phyloP scores from a whole-genome alignment of 2,797 vertebrate genomes.

The Amblyraja radiata region DNA sequence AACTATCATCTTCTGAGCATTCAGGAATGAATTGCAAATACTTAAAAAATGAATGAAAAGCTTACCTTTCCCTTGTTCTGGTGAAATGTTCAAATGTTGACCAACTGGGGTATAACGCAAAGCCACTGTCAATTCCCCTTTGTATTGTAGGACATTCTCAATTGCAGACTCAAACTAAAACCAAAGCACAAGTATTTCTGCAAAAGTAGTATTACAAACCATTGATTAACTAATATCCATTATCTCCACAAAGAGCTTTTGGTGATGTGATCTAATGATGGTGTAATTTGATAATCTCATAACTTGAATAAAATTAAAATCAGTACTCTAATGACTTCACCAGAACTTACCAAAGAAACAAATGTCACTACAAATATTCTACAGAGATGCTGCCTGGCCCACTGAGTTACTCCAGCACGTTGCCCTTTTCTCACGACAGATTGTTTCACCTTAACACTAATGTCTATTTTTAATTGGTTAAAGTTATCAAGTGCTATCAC shows the following conservation, averaged over 20 bases:
- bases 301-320: not conserved
- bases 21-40: too few species aligned
- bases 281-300: not conserved
- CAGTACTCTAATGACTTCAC: not conserved
- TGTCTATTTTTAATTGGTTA: too few species aligned
- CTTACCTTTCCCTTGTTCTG: slow-evolving; percentile 80
- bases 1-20: too few species aligned
- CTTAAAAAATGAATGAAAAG: too few species aligned
- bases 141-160: slow-evolving; percentile 79
- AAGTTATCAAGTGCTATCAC: too few species aligned
- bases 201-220: not conserved
- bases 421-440: too few species aligned
- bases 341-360: not conserved
- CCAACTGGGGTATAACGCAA: slow-evolving; percentile 85
- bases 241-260: not conserved
- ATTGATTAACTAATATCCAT: not conserved
- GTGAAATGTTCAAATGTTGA: slow-evolving; percentile 70
- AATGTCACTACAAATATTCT: not conserved
- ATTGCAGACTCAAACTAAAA: slow-evolving; percentile 63
- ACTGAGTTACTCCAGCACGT: too few species aligned
- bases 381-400: too few species aligned
- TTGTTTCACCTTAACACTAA: too few species aligned
- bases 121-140: slow-evolving; percentile 86
- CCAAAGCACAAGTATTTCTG: not conserved
- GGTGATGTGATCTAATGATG: not conserved